Evolutionary conservation across 2,113 vertebrate species (phyloP), one percentile per base, ranked within the genome.

Genomic region (Alouatta palliata): DNA sequence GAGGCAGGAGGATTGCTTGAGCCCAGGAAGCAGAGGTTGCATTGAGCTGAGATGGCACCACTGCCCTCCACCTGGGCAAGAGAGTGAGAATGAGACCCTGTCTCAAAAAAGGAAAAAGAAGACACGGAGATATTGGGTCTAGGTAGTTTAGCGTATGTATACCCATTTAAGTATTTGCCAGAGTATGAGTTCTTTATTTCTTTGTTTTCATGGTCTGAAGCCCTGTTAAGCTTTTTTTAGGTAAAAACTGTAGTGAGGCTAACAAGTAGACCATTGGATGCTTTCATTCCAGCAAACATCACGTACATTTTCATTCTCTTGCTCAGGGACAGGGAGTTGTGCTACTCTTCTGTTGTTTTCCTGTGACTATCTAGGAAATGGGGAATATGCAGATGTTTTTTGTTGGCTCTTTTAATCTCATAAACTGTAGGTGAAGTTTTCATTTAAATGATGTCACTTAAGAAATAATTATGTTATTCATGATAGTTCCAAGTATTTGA

Each of bases 381-480:
- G 45, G 49, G 37, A 90, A 32, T 77, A 81, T 49, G 23, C 54
- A 83, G 40, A 25, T 87, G 23, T n/a, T 58, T 70, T 68, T 92
- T 77, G 25, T 61, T 95, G 32, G 35, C 80, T 3, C 19, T 73
- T 94, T 95, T 83, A 87, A 81, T 94, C 35, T 92, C 35, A 30
- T 83, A 87, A 83, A 87, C 75, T 40, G 4, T 68, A 77, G 58
- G 45, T 82, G 83, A 64, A 19, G 56, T 83, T 93, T 93, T 89
- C 68, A 82, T 94, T 97, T 56, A 71, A 20, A 94, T 87, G 85
- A 16, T 77, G 6, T 37, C 66, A 95, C 70, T 58, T 94, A 37
- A 87, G 85, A 93, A 83, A 71, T 68, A 76, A 91, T 96, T 88
- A 13, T 83, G 32, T 83, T 93, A 86, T 90, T 95, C 58, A 32